These are phyloP conservation scores for Amblyjoppa fuscipennis DNA, from an alignment of 2,888 invertebrate species.

Conservation along the genomic window DNA sequence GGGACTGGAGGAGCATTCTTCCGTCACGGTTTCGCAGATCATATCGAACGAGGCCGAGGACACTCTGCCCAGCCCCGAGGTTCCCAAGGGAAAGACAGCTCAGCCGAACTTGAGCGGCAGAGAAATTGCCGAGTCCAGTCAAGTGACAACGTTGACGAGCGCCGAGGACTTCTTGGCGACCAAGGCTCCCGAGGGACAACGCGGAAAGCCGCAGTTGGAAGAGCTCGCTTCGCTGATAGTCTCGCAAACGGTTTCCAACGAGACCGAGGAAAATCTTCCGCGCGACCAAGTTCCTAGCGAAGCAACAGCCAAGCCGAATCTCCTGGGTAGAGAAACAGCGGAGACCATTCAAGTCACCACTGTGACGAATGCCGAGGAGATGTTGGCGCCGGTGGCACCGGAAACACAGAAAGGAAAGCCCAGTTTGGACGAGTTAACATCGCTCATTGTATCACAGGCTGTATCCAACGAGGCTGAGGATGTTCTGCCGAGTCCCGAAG, in stretches of 20 bases:
- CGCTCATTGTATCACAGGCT: slow-evolving; percentile 74
- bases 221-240: slow-evolving; percentile 71
- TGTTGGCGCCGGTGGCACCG: slow-evolving; percentile 63
- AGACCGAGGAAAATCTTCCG: slow-evolving; percentile 68
- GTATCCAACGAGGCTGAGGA: slow-evolving; percentile 74
- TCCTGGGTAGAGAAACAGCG: slow-evolving; percentile 81
- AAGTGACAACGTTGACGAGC: slow-evolving; percentile 76
- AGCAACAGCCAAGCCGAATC: slow-evolving; percentile 72
- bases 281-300: slow-evolving; percentile 58
- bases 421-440: slow-evolving; percentile 67
- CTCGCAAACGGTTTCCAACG: slow-evolving; percentile 71
- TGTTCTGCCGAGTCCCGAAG: slow-evolving; percentile 61
- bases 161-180: slow-evolving; percentile 70
- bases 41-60: slow-evolving; percentile 71
- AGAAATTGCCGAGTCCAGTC: slow-evolving; percentile 78
- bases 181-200: slow-evolving; percentile 67
- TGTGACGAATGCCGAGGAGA: slow-evolving; percentile 72
- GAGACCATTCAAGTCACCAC: slow-evolving; percentile 80
- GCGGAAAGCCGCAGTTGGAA: slow-evolving; percentile 69
- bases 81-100: slow-evolving; percentile 82
- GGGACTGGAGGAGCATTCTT: slow-evolving; percentile 72
- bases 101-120: slow-evolving; percentile 78
- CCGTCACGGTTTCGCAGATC: slow-evolving; percentile 73
- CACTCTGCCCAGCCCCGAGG: slow-evolving; percentile 64
- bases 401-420: slow-evolving; percentile 68